These are phyloP conservation scores for Ricordea florida DNA, from an alignment of 92 coral and sea anemone species.

Conservation along the genomic window DNA sequence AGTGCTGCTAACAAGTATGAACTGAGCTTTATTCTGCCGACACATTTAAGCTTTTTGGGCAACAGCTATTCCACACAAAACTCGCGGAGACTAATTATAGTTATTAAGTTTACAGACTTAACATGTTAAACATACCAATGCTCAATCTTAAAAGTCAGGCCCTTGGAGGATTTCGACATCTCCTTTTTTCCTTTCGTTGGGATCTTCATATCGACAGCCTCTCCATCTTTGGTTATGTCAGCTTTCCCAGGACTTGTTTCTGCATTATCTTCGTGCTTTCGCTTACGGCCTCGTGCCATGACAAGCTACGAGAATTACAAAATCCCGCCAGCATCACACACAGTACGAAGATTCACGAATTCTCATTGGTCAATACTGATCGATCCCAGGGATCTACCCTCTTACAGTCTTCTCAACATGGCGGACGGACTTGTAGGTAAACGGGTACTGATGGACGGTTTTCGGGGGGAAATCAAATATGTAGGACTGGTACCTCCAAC, in stretches of 20 bases:
- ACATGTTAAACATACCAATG: constrained; percentile 49
- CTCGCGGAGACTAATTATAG: too few relatives aligned
- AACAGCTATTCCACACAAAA: too few relatives aligned
- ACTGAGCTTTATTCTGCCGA: too few relatives aligned
- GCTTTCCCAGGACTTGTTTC: neutral
- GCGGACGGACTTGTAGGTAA: constrained; percentile 74
- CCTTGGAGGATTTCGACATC: neutral
- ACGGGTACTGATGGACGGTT: constrained; percentile 82
- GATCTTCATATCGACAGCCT: neutral
- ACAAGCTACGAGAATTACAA: neutral
- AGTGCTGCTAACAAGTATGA: too few relatives aligned
- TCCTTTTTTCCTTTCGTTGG: constrained; percentile 37
- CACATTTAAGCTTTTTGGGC: too few relatives aligned
- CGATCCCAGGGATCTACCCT: neutral
- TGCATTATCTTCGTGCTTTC: neutral
- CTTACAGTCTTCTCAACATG: constrained; percentile 56
- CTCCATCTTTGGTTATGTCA: neutral
- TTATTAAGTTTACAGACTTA: neutral
- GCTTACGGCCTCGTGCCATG: constrained; percentile 28
- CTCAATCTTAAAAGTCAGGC: constrained; percentile 58
- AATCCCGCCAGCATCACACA: constrained; percentile 19
- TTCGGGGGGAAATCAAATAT: constrained; percentile 77
- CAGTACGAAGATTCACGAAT: neutral
- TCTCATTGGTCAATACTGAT: constrained; percentile 59
- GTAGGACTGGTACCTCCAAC: constrained; percentile 91